Conservation (phyloP, 2,888 invertebrate species). For the Liposcelis brunnea region DNA sequence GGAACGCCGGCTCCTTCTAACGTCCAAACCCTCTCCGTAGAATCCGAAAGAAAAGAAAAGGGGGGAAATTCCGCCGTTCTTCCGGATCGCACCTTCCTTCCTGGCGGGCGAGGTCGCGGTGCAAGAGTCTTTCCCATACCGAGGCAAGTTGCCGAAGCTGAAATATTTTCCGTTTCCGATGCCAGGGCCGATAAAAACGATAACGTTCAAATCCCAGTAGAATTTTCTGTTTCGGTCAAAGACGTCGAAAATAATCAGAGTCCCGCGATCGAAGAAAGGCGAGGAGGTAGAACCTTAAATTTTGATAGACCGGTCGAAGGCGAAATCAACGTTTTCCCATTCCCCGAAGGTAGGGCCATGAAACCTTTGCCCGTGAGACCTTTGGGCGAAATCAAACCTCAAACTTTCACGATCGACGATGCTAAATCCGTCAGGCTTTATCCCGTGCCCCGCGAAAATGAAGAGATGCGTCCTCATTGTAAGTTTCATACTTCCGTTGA, state of each 20-base stretch:
- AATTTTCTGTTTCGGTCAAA: background rate
- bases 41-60: no score
- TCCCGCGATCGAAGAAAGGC: no score
- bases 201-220: no score
- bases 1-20: no score
- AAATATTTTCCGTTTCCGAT: slow-evolving; percentile 4
- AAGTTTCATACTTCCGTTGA: no score
- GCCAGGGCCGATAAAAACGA: background rate
- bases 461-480: no score
- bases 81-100: slow-evolving; percentile 1
- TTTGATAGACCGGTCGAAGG: background rate
- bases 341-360: background rate
- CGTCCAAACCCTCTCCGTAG: no score
- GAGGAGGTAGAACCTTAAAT: no score
- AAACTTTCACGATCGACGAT: background rate
- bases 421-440: background rate
- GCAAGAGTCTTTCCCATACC: slow-evolving; percentile 3
- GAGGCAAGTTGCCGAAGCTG: background rate
- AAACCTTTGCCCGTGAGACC: no score
- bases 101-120: background rate
- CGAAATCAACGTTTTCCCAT: slow-evolving; percentile 1
- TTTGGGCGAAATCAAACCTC: no score
- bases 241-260: no score
- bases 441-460: background rate
- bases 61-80: no score